Evolutionary conservation across 2,888 invertebrate species (phyloP), one percentile per base, ranked within the genome.

Genomic region (Protophormia terraenovae): DNA sequence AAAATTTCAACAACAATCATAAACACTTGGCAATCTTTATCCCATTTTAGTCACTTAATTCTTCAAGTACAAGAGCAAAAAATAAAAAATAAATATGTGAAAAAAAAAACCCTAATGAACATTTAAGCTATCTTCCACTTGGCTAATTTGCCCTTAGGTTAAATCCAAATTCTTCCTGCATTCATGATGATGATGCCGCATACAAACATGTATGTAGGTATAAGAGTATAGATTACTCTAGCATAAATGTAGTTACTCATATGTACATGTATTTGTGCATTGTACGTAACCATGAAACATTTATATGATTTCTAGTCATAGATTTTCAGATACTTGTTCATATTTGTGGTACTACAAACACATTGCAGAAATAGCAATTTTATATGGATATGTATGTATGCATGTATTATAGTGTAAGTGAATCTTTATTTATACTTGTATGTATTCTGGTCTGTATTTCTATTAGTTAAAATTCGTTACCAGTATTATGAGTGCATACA

Each of bases 61-160:
- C 80, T 76, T 62, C 16, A 22, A 76, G 62, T 45, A 71, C 19
- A 64, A 67, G 0, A 32, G n/a, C 41, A 32, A 16, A 10, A 50
- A n/a, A 19, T 50, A 10, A 53, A 58, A 47, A 62, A 19, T 0
- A 45, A 69, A 67, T 24, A 41, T 47, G 58, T n/a, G n/a, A n/a
- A n/a, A n/a, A 62, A 69, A 64, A 84, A 85, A 84, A 71, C 87
- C 86, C 87, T 87, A 87, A 86, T 88, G 87, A 86, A 87, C 86
- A 87, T 88, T 88, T 88, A 88, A 88, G 83, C 83, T 86, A 82
- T 87, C 84, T 87, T 87, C 87, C 87, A 87, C 86, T 83, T 87
- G 87, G 87, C 86, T 88, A 86, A 88, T 86, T 87, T 86, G 79
- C 84, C 80, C 85, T 87, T 69, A 77, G 79, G 79, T 76, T 83